Evolutionary conservation across 1,140 invertebrate genomes (phyloP), one percentile per base, ranked within the genome.

Genomic region (Eurosta solidaginis): DNA sequence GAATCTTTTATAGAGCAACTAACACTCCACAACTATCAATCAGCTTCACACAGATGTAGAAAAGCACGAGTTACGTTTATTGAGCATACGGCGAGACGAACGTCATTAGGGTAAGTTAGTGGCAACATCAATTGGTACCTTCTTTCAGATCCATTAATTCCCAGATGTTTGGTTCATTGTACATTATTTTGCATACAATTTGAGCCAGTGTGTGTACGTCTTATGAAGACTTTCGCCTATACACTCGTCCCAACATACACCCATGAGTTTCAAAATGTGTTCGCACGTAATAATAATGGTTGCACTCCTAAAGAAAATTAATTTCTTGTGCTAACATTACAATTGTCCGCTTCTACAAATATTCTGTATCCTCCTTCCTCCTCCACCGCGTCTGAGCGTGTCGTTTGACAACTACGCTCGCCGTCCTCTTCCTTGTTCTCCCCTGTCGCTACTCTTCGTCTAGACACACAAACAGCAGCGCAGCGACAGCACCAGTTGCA

Each of bases 401-500:
- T 68, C 59, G n/a, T n/a, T n/a, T 29, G 33, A 36, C 59, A 68
- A 68, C 27, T 29, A 33, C 59, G 36, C n/a, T 68, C 33, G 27
- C 59, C 44, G 7, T 45, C 73, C 44, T 74, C 73, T 47, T 74
- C 73, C 73, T 44, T 74, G 44, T 74, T 25, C 73, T 74, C 73
- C 44, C 40, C 27, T 20, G 44, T 74, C 73, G 40, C 73, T 45
- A 20, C 44, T 45, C 73, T 42, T 47, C 44, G 40, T 74, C 73
- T 74, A 54, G 50, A 63, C 47, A 27, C 73, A 68, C 63, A 74
- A 59, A 52, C 50, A 45, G 73, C 74, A 45, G 78, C 52, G 44
- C 77, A 49, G 59, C 42, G 44, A 50, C 54, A 78, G 77, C 73
- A 47, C 50, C 78, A 75, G 77, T 52, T 75, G 73, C 78, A 78